phyloP scores from a whole-genome alignment of 2,113 vertebrate genomes.

The Pycnonotus jocosus region DNA sequence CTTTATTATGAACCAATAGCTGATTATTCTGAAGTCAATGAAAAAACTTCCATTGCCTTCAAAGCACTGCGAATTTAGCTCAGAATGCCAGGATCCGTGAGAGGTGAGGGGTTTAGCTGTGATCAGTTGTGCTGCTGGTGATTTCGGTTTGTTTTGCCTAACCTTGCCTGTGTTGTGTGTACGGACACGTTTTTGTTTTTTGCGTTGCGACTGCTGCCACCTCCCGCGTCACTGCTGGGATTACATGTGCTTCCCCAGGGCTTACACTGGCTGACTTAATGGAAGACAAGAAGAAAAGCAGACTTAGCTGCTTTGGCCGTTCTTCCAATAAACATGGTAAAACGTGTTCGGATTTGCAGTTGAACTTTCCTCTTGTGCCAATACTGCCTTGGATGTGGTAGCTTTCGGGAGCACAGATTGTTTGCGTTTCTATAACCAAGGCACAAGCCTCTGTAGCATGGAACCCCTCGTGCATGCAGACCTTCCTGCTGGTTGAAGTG shows the following conservation, averaged over 20 bases:
- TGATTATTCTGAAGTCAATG: neutral
- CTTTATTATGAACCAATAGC: neutral
- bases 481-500: constrained; percentile 28
- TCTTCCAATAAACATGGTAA: constrained; percentile 96
- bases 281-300: constrained; percentile 95
- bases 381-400: constrained; percentile 3
- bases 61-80: neutral
- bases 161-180: constrained; percentile 27
- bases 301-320: constrained; percentile 92
- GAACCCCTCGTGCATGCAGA: neutral
- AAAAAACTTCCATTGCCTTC: neutral
- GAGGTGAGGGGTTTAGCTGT: neutral
- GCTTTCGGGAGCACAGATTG: neutral
- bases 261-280: constrained; percentile 94
- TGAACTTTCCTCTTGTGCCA: constrained; percentile 31
- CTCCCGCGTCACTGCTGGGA: constrained; percentile 83
- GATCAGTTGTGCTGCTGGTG: neutral
- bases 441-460: constrained; percentile 22
- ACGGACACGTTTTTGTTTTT: constrained; percentile 39
- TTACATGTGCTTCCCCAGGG: constrained; percentile 88
- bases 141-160: neutral
- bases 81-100: neutral
- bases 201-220: constrained; percentile 81
- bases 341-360: constrained; percentile 74
- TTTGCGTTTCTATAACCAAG: neutral